A percentile compares a stretch with the other conserved stretches of the same genome.
These are phyloP conservation scores for Lepus timidus DNA, from an alignment of 2,113 vertebrate genomes.

Conservation along the genomic window DNA sequence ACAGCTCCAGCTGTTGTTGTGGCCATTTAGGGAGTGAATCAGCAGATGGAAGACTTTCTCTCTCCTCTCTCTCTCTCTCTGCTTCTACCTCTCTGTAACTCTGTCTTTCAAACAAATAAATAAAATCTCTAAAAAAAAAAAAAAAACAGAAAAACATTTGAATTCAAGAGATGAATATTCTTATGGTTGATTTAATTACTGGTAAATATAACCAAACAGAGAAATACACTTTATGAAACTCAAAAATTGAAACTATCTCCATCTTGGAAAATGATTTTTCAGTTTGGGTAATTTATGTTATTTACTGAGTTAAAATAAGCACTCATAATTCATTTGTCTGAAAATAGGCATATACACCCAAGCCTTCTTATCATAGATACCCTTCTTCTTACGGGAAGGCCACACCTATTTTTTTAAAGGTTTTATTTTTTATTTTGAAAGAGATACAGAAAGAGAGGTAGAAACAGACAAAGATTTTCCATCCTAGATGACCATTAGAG, in stretches of 20 bases:
- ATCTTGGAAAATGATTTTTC: background rate
- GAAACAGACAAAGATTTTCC: too few relatives aligned
- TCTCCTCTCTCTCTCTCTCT: too few relatives aligned
- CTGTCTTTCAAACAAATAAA: too few relatives aligned
- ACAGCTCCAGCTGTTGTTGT: too few relatives aligned
- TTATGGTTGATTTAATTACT: background rate
- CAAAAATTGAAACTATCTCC: background rate
- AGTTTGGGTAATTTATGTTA: background rate
- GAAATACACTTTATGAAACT: background rate
- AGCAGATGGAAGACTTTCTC: too few relatives aligned
- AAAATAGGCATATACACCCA: background rate
- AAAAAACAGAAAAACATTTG: background rate
- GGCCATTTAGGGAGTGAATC: too few relatives aligned
- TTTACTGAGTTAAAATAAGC: background rate
- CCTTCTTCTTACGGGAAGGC: background rate
- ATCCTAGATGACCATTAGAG: too few relatives aligned
- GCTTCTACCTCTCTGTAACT: too few relatives aligned
- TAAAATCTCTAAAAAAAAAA: too few relatives aligned
- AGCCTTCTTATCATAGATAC: background rate
- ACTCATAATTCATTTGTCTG: background rate
- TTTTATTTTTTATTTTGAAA: too few relatives aligned
- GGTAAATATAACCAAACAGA: constrained; percentile 6
- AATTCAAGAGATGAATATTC: background rate
- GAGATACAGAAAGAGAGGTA: too few relatives aligned
- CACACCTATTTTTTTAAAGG: background rate